These are phyloP conservation scores for Conomelus anceps DNA, from an alignment of 2,888 invertebrate genomes.

Conservation along the genomic window DNA sequence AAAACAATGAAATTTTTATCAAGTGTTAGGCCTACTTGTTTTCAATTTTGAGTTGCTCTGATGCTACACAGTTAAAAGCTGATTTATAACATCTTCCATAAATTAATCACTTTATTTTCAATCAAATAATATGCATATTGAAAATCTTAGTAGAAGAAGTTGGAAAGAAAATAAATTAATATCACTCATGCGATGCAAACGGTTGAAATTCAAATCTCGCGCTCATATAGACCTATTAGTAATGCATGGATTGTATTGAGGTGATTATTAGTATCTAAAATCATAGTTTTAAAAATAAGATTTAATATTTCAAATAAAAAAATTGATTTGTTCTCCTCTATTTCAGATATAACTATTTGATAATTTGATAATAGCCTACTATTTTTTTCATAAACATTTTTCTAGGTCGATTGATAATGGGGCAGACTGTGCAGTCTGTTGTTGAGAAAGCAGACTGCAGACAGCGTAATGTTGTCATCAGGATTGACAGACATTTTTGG, in stretches of 20 bases:
- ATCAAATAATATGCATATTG: too few relatives aligned
- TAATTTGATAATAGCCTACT: background rate
- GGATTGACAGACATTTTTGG: constrained; percentile 1
- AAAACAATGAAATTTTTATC: too few relatives aligned
- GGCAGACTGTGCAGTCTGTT: background rate
- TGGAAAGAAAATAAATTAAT: background rate
- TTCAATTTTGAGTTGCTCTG: too few relatives aligned
- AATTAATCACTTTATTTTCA: too few relatives aligned
- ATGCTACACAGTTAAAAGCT: too few relatives aligned
- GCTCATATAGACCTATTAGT: background rate
- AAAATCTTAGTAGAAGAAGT: too few relatives aligned
- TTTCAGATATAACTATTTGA: too few relatives aligned
- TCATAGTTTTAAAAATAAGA: background rate
- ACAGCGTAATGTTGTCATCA: constrained; percentile 5
- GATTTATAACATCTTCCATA: too few relatives aligned
- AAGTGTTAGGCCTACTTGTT: too few relatives aligned
- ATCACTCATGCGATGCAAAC: background rate
- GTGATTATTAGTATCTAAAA: background rate
- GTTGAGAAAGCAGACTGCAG: background rate
- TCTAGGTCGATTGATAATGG: background rate
- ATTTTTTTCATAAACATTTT: background rate
- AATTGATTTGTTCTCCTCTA: too few relatives aligned
- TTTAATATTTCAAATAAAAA: too few relatives aligned
- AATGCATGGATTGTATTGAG: background rate
- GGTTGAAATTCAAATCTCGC: background rate